Evolutionary conservation across 2,797 vertebrate species (phyloP), one percentile per base, ranked within the genome.

Genomic region (Brotula barbata): DNA sequence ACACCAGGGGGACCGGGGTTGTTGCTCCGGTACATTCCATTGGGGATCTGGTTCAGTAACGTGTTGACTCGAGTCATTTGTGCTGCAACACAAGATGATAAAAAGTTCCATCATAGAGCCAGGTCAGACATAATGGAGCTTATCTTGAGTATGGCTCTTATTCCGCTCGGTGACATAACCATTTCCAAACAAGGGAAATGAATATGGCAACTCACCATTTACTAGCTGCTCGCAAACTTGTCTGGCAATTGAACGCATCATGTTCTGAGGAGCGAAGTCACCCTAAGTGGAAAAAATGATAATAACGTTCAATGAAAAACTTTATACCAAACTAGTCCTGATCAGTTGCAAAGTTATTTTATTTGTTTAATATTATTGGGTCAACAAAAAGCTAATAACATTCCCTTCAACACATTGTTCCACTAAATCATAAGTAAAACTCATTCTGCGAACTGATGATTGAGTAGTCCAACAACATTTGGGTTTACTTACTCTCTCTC

Each of bases 161-260:
- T 4, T 14, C 13, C 6, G 1, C 2, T 16, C 12, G 15, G 8
- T 11, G 45, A 20, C 56, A 73, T 21, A 59, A 51, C 20, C 13
- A 7, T 47, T 55, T 60, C 34, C 16, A 42, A 37, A 34, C 15
- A 37, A 7, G 13, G 16, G 10, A 34, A 44, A 15, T 17, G 17
- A 41, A 20, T 20, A 15, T 7, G 3, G 0, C 10, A 2, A 42
- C 89, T 94, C 86, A 98, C 96, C 91, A 51, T 88, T 94, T 53
- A 99, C 95, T 50, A 99, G 70, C 63, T 96, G 95, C 84, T 98
- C 95, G 49, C 97, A 99, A 40, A 99, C 95, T 90, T 98, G 96
- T 89, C 96, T 92, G 83, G 97, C 96, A 53, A 99, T 95, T 62
- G 95, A 93, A 41, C 97, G 87, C 96, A 98, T 99, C 94, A 98